Evolutionary conservation across 2,888 invertebrate species (phyloP).

Genomic region (Chaitophorus viminalis): DNA sequence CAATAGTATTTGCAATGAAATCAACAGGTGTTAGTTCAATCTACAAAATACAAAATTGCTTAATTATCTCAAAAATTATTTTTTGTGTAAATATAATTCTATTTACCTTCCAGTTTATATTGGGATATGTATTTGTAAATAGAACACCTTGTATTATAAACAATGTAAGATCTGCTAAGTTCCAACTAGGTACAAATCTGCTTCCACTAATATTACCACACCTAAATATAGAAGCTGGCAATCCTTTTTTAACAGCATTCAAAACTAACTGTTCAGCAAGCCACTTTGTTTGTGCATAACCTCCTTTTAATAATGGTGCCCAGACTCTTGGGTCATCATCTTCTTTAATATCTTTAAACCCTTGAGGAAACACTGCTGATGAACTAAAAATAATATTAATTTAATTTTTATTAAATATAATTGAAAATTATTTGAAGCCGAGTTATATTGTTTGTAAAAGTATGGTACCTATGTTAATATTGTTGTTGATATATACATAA

Average conservation of each 20-base stretch:
- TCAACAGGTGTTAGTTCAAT: conserved; percentile 65
- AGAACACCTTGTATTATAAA: conserved; percentile 65
- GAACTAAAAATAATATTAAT: conserved; percentile 63
- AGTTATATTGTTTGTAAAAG: neutral
- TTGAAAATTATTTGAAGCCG: neutral
- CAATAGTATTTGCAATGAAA: conserved; percentile 64
- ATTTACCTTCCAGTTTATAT: conserved; percentile 63
- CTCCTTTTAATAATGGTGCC: conserved; percentile 63
- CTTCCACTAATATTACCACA: conserved; percentile 65
- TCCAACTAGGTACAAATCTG: conserved; percentile 64
- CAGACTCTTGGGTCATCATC: conserved; percentile 63
- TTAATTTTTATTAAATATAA: neutral
- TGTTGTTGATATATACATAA: neutral
- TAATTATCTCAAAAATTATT: conserved; percentile 3
- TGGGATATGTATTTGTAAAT: conserved; percentile 62
- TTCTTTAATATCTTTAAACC: conserved; percentile 63
- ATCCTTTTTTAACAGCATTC: conserved; percentile 63
- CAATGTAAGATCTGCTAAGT: conserved; percentile 64
- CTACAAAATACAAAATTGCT: conserved; percentile 61
- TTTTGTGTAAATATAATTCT: neutral
- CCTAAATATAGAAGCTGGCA: conserved; percentile 64
- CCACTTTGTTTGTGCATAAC: conserved; percentile 66
- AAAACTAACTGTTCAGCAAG: conserved; percentile 65
- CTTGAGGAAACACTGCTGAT: conserved; percentile 65
- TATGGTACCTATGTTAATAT: too few species aligned